Conservation (phyloP, 1,140 invertebrate genomes). For the Drosophila cardini region DNA sequence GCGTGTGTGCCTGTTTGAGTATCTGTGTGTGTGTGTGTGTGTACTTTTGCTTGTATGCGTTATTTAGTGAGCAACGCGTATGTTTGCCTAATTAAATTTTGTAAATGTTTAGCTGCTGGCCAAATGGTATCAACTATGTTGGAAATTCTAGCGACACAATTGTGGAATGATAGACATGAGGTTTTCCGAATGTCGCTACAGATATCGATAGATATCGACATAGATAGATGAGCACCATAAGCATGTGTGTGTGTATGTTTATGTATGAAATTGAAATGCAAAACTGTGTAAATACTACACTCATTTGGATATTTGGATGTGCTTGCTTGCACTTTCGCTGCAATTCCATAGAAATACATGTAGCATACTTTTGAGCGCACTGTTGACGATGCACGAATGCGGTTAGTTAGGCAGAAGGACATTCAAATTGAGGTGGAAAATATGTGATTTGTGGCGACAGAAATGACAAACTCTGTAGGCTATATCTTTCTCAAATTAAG, state of each 20-base stretch:
- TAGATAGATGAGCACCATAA: neutral
- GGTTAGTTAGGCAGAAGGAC: neutral
- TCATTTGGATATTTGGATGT: neutral
- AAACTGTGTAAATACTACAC: neutral
- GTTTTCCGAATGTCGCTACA: neutral
- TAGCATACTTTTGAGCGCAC: constrained; percentile 1
- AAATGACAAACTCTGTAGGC: neutral
- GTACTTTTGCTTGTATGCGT: constrained; percentile 33
- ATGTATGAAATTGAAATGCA: constrained; percentile 1
- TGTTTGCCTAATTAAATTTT: constrained; percentile 52
- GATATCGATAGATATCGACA: neutral
- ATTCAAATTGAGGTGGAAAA: neutral
- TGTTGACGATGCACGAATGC: neutral
- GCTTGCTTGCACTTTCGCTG: constrained; percentile 4
- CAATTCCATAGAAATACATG: neutral
- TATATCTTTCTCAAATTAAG: too few species aligned
- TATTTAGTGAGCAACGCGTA: constrained; percentile 25
- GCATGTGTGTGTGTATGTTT: neutral
- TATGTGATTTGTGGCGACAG: neutral
- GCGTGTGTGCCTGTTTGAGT: neutral
- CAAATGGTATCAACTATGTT: constrained; percentile 31
- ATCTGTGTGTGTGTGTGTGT: constrained; percentile 11
- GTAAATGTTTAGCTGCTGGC: constrained; percentile 43
- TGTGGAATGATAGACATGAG: neutral
- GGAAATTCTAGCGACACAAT: neutral